Percentiles rank a stretch among this genome's conserved stretches.
phyloP scores from a whole-genome alignment of 53 echinoderm and acorn worm species.

The Actinopyga echinites region DNA sequence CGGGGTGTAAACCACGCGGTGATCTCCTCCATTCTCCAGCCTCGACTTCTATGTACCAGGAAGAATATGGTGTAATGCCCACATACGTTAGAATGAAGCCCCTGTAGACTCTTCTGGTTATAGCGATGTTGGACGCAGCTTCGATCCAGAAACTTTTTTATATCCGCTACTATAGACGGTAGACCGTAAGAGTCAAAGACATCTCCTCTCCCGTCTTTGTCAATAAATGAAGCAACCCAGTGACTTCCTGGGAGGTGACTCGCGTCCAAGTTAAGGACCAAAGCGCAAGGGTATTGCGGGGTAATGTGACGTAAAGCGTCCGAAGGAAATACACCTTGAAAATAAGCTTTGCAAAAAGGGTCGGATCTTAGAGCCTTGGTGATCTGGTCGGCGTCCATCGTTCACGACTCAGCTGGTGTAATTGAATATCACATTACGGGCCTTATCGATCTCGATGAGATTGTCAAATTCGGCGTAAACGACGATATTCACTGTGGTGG shows the following conservation, averaged over 20 bases:
- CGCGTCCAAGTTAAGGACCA: slow-evolving; percentile 52
- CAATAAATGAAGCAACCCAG: slow-evolving; percentile 53
- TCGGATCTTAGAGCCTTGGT: background rate
- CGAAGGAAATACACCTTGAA: slow-evolving; percentile 41
- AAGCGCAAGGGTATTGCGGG: slow-evolving; percentile 17
- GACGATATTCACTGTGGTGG: slow-evolving; percentile 9
- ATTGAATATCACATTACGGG: slow-evolving; percentile 46
- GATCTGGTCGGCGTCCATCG: slow-evolving; percentile 27
- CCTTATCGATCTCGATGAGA: slow-evolving; percentile 49
- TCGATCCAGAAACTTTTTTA: background rate
- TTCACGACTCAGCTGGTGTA: slow-evolving; percentile 41
- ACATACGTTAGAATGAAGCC: background rate
- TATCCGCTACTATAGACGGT: background rate
- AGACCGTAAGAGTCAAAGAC: slow-evolving; percentile 2
- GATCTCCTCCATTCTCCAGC: background rate
- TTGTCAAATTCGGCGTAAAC: slow-evolving; percentile 59
- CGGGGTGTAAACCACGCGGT: background rate
- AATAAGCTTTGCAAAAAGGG: background rate
- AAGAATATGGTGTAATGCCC: background rate
- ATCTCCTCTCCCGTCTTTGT: no score
- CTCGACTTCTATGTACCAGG: background rate
- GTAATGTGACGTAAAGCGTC: background rate
- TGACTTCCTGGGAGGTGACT: slow-evolving; percentile 52
- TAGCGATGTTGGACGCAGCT: background rate
- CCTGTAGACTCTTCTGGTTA: background rate